These are phyloP conservation scores for Agrilus planipennis DNA, from an alignment of 1,140 invertebrate species.

Conservation along the genomic window DNA sequence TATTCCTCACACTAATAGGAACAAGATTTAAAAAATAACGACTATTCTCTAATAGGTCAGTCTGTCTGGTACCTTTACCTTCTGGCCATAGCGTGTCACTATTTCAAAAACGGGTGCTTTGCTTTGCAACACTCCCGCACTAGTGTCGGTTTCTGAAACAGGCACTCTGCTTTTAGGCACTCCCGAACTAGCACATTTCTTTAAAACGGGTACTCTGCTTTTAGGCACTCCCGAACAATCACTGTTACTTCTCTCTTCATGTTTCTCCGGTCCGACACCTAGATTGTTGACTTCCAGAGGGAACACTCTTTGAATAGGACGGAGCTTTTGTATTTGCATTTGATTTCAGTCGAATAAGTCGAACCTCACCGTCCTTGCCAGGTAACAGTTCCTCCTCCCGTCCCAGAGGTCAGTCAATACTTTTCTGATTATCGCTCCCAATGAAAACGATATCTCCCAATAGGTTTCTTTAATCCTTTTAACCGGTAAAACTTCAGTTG, in stretches of 20 bases:
- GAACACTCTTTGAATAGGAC: slow-evolving; percentile 7
- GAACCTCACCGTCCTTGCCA: slow-evolving; percentile 8
- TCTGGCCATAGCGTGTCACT: too few species aligned
- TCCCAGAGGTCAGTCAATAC: slow-evolving; percentile 6
- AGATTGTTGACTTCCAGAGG: slow-evolving; percentile 1
- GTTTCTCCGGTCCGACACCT: neutral
- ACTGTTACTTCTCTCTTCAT: neutral
- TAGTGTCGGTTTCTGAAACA: too few species aligned
- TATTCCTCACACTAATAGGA: too few species aligned
- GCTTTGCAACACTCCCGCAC: too few species aligned
- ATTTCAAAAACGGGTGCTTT: too few species aligned
- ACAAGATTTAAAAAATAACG: too few species aligned
- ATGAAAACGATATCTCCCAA: slow-evolving; percentile 9
- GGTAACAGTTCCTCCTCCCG: slow-evolving; percentile 7
- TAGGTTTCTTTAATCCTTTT: neutral
- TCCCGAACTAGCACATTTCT: neutral
- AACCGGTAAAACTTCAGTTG: too few species aligned
- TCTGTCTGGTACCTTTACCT: too few species aligned
- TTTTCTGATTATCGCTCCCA: slow-evolving; percentile 7
- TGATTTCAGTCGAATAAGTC: slow-evolving; percentile 3
- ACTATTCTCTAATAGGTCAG: too few species aligned
- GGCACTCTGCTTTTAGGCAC: too few species aligned
- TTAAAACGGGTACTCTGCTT: too few species aligned
- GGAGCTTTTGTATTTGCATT: slow-evolving; percentile 1
- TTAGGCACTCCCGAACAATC: too few species aligned